phyloP scores from a whole-genome alignment of 2,888 invertebrate species.

The Drosophila lacicola region DNA sequence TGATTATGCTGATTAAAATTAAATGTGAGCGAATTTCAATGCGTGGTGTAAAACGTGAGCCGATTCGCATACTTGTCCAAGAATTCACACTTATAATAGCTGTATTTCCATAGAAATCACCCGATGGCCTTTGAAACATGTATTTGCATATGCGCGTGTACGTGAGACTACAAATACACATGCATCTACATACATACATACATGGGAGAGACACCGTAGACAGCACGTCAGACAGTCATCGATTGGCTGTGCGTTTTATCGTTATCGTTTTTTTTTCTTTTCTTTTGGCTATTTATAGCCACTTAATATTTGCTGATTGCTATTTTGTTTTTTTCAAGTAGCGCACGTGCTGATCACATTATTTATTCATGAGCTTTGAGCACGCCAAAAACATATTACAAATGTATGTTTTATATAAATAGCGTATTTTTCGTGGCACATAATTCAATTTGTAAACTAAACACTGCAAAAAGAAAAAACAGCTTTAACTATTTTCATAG shows the following conservation, averaged over 20 bases:
- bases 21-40: slow-evolving; percentile 16
- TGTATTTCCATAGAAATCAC: slow-evolving; percentile 5
- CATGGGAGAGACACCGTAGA: slow-evolving; percentile 14
- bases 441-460: slow-evolving; percentile 43
- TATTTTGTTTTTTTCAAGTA: slow-evolving; percentile 8
- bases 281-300: slow-evolving; percentile 25
- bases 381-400: slow-evolving; percentile 27
- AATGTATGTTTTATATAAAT: slow-evolving; percentile 1
- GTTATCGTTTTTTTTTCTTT: slow-evolving; percentile 37
- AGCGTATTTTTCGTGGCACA: slow-evolving; percentile 6
- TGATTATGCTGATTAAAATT: slow-evolving; percentile 9
- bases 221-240: slow-evolving; percentile 38
- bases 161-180: slow-evolving; percentile 2
- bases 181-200: neutral
- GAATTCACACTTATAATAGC: slow-evolving; percentile 5
- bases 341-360: slow-evolving; percentile 35
- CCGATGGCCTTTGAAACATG: neutral
- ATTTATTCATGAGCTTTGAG: slow-evolving; percentile 7
- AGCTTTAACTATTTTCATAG: slow-evolving; percentile 5
- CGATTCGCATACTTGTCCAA: neutral
- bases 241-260: slow-evolving; percentile 36
- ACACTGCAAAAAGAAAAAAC: neutral
- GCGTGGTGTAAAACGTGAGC: slow-evolving; percentile 32
- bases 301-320: slow-evolving; percentile 4
- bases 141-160: neutral